Evolutionary conservation across 2,113 vertebrate species (phyloP).

Genomic region (Telmatochromis sp.): DNA sequence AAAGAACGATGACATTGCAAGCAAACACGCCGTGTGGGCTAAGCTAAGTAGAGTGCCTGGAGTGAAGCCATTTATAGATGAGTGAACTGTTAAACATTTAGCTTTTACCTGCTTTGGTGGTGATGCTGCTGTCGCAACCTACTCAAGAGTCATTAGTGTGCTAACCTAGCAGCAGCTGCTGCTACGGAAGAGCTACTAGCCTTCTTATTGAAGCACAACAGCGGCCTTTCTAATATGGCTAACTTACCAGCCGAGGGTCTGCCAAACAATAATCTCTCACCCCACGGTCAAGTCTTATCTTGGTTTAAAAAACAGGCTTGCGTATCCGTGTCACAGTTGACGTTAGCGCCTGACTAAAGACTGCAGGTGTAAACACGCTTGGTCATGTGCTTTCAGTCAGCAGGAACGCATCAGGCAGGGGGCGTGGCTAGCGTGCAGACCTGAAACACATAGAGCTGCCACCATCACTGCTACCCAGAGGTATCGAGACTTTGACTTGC

Average conservation of each 20-base stretch:
- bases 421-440: conserved; percentile 10
- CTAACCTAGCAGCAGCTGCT: conserved; percentile 11
- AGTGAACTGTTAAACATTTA: background rate
- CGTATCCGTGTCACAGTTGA: background rate
- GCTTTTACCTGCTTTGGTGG: background rate
- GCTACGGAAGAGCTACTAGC: conserved; percentile 47
- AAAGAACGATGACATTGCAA: background rate
- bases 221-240: background rate
- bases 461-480: too few relatives aligned
- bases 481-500: background rate
- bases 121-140: background rate
- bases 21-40: background rate
- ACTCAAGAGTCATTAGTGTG: conserved; percentile 23
- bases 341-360: background rate
- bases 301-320: background rate
- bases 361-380: conserved; percentile 70
- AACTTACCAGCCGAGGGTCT: background rate
- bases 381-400: conserved; percentile 70
- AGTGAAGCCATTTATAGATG: background rate
- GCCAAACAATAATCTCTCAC: background rate
- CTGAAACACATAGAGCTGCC: background rate
- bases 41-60: background rate
- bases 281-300: background rate
- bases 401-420: conserved; percentile 32
- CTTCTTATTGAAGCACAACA: background rate